phyloP scores from a whole-genome alignment of 2,888 invertebrate species.

The Notodonta ziczac region DNA sequence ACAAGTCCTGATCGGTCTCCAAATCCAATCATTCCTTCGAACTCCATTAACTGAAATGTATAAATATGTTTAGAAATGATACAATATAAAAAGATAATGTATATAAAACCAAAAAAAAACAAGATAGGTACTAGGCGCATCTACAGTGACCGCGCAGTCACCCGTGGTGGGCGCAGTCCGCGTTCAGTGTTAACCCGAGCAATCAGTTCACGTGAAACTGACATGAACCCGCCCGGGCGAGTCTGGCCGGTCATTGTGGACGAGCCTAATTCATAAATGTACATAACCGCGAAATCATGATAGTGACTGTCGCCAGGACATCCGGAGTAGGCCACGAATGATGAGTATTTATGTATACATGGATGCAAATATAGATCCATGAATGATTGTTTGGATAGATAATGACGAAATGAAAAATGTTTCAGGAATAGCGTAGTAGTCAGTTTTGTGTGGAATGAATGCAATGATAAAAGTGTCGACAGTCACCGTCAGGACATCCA shows the following conservation, averaged over 20 bases:
- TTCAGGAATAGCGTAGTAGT: neutral
- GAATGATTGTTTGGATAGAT: neutral
- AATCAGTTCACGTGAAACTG: no score
- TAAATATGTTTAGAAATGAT: neutral
- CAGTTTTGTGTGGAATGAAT: neutral
- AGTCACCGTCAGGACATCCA: conserved; percentile 17
- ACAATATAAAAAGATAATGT: neutral
- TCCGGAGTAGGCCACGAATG: neutral
- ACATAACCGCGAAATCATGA: neutral
- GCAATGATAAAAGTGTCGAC: neutral
- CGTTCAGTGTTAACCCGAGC: no score
- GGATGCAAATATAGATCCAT: neutral
- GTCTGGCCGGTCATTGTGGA: no score
- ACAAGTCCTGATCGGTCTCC: conserved; percentile 10
- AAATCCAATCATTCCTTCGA: conserved; percentile 20
- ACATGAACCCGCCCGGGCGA: no score
- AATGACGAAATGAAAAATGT: neutral
- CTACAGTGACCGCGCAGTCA: no score
- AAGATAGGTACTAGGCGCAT: no score
- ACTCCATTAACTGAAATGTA: neutral
- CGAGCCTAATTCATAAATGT: no score
- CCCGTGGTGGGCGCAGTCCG: no score
- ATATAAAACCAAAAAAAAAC: neutral
- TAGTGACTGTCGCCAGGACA: neutral
- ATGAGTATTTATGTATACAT: neutral